A percentile compares a stretch with the other conserved stretches of the same genome.
phyloP scores from a whole-genome alignment of 2,888 invertebrate genomes.

The Zygogramma bicolorata region DNA sequence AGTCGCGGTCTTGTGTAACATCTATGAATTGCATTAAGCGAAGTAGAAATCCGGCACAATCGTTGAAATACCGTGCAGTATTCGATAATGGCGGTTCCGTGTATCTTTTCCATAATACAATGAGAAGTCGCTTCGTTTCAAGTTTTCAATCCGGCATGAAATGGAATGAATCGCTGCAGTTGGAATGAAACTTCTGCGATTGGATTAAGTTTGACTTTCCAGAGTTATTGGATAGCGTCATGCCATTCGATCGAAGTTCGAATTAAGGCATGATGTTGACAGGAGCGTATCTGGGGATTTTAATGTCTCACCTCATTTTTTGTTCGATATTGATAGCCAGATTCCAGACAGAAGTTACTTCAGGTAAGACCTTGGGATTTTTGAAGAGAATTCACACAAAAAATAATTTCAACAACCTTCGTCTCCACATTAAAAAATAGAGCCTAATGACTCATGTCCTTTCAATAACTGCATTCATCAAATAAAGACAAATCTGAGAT shows the following conservation, averaged over 20 bases:
- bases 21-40: conserved; percentile 29
- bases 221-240: conserved; percentile 38
- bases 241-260: conserved; percentile 38
- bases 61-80: conserved; percentile 33
- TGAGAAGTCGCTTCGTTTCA: conserved; percentile 37
- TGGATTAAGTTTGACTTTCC: conserved; percentile 42
- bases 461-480: too few species aligned
- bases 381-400: too few species aligned
- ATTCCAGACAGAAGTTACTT: too few species aligned
- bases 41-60: conserved; percentile 29
- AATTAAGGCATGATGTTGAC: conserved; percentile 14
- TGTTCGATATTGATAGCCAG: too few species aligned
- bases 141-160: conserved; percentile 41
- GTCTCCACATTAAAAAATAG: too few species aligned
- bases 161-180: conserved; percentile 32
- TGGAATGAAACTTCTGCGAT: conserved; percentile 42
- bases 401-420: too few species aligned
- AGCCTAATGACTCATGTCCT: too few species aligned
- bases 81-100: conserved; percentile 36
- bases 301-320: too few species aligned
- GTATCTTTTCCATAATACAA: conserved; percentile 37
- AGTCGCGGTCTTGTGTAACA: not conserved
- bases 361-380: too few species aligned
- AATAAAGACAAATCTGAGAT: too few species aligned
- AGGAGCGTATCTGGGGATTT: too few species aligned